Conservation (phyloP, 2,113 vertebrate species). For the Eubucco bourcierii region DNA sequence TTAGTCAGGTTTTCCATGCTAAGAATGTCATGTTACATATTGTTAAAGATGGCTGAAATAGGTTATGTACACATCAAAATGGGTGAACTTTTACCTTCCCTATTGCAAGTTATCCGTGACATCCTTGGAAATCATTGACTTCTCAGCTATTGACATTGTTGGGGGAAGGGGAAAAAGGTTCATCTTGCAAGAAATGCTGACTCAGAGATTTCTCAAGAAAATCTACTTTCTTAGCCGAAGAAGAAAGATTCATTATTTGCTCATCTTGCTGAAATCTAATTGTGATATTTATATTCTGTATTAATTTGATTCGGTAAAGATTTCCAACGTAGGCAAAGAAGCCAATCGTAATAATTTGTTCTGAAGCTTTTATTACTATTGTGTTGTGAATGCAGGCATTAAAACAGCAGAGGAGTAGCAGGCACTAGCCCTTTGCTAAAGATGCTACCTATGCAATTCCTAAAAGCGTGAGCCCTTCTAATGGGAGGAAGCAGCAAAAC, state of each 20-base stretch:
- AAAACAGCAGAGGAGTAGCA: constrained; percentile 53
- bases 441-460: constrained; percentile 60
- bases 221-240: constrained; percentile 41
- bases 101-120: constrained; percentile 70
- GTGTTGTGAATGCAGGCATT: constrained; percentile 60
- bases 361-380: constrained; percentile 68
- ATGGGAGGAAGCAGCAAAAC: constrained; percentile 50
- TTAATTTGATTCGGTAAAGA: constrained; percentile 65
- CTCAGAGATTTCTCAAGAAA: constrained; percentile 53
- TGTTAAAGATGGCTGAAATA: constrained; percentile 70
- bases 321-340: constrained; percentile 58
- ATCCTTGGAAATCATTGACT: constrained; percentile 78
- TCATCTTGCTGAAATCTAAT: constrained; percentile 61
- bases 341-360: constrained; percentile 66
- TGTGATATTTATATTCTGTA: constrained; percentile 61
- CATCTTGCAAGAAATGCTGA: constrained; percentile 64
- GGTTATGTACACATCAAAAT: constrained; percentile 67
- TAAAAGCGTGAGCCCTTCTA: constrained; percentile 20
- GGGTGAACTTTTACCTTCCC: constrained; percentile 74
- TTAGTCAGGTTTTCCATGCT: constrained; percentile 40
- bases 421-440: constrained; percentile 39
- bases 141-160: constrained; percentile 62
- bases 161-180: constrained; percentile 48
- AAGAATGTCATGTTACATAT: constrained; percentile 68
- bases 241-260: constrained; percentile 36